phyloP scores from a whole-genome alignment of 2,113 vertebrate species.

The Gnathonemus longibarbis region DNA sequence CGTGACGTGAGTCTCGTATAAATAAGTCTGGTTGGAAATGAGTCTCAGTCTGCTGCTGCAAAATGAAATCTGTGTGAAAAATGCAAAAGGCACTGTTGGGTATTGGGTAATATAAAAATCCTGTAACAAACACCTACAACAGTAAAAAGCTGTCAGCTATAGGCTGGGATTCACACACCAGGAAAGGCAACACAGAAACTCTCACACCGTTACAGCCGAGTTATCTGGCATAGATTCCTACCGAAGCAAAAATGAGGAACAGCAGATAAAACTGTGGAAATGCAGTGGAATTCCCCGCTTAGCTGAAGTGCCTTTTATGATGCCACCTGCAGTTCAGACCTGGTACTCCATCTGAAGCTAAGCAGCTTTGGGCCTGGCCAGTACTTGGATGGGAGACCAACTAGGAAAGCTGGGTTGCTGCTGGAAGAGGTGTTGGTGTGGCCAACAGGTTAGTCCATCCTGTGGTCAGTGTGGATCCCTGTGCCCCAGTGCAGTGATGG shows the following conservation, averaged over 20 bases:
- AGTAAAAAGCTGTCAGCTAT: background rate
- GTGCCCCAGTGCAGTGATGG: background rate
- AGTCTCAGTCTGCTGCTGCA: background rate
- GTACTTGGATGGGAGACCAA: background rate
- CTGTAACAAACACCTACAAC: background rate
- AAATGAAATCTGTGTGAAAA: background rate
- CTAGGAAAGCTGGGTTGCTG: background rate
- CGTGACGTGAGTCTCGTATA: background rate
- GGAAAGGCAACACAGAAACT: background rate
- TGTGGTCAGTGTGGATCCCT: background rate
- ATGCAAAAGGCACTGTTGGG: background rate
- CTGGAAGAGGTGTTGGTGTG: background rate
- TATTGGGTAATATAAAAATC: background rate
- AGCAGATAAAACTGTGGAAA: background rate
- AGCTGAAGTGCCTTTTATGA: background rate
- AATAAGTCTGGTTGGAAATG: background rate
- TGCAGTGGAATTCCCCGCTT: background rate
- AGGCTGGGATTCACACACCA: background rate
- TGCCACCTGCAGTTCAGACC: background rate
- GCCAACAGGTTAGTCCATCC: background rate
- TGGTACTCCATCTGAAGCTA: background rate
- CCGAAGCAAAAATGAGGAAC: background rate
- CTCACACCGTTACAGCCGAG: background rate
- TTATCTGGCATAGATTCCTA: background rate
- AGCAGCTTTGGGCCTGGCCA: background rate